Conservation (phyloP, 2,797 vertebrate species). For the Pangasius macronema region DNA sequence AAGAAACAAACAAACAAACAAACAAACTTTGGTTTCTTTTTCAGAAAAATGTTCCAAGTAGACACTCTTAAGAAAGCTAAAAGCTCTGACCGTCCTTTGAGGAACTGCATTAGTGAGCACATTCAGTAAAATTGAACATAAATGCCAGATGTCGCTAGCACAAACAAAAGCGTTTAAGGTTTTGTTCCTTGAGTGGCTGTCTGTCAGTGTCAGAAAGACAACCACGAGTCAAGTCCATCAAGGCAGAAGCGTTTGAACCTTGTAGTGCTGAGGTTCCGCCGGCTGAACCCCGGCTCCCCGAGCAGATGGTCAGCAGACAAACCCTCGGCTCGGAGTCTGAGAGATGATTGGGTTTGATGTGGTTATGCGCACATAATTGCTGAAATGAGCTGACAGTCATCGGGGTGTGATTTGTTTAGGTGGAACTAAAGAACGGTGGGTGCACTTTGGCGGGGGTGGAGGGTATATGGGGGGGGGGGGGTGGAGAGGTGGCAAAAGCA, state of each 20-base stretch:
- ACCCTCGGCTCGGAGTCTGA: constrained; percentile 62
- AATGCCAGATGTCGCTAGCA: neutral
- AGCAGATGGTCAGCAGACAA: constrained; percentile 71
- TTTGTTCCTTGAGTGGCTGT: constrained; percentile 21
- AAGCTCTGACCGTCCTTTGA: neutral
- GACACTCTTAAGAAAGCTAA: neutral
- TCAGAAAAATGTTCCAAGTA: neutral
- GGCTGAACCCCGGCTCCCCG: constrained; percentile 48
- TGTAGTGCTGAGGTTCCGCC: constrained; percentile 36
- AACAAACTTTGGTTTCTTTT: neutral
- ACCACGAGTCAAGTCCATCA: constrained; percentile 49
- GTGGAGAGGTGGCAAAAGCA: constrained; percentile 29
- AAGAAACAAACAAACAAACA: neutral
- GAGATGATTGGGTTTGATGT: constrained; percentile 73
- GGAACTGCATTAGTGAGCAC: neutral
- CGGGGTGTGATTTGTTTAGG: constrained; percentile 69
- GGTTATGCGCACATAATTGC: constrained; percentile 69
- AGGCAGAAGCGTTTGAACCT: constrained; percentile 41
- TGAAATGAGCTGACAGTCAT: constrained; percentile 70
- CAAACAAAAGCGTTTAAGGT: neutral
- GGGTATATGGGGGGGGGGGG: constrained; percentile 60
- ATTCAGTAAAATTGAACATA: neutral
- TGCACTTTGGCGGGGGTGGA: constrained; percentile 56
- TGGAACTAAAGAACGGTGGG: constrained; percentile 66
- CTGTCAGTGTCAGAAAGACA: constrained; percentile 24